A percentile compares a stretch with the other conserved stretches of the same genome.
phyloP scores from a whole-genome alignment of 1,140 invertebrate genomes.

The Bombus turneri region DNA sequence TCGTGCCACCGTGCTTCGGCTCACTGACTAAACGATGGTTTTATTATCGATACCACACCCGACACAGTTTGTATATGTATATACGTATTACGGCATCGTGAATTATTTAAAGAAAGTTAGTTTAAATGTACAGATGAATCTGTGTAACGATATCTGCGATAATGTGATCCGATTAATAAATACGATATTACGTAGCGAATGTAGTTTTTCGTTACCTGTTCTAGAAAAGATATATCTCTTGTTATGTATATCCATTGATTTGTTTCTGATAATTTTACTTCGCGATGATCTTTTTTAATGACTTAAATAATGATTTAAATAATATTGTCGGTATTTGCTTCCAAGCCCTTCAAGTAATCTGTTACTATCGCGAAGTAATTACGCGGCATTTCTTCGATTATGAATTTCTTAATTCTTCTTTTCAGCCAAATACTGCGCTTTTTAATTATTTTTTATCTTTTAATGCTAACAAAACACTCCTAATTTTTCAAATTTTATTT shows the following conservation, averaged over 20 bases:
- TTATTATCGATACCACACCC: constrained; percentile 47
- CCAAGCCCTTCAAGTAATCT: not conserved
- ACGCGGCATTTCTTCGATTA: too few relatives aligned
- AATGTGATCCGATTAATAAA: constrained; percentile 77
- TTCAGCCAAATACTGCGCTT: not conserved
- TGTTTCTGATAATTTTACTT: not conserved
- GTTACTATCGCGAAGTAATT: too few relatives aligned
- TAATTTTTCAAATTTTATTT: not conserved
- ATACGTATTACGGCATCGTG: constrained; percentile 63
- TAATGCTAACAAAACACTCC: too few relatives aligned
- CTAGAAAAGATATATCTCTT: too few relatives aligned
- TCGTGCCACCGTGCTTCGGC: constrained; percentile 20
- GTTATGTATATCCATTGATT: not conserved
- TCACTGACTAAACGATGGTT: constrained; percentile 55
- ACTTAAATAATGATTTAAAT: not conserved
- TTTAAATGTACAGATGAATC: constrained; percentile 74
- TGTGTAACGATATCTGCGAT: constrained; percentile 71
- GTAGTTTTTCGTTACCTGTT: not conserved
- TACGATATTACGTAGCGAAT: constrained; percentile 56
- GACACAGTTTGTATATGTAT: constrained; percentile 61
- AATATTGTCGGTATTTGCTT: not conserved
- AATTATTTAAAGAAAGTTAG: constrained; percentile 73
- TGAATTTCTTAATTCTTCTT: not conserved
- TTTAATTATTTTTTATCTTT: too few relatives aligned
- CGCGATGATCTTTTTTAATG: not conserved